Conservation (phyloP, 2,888 invertebrate genomes). For the Crepidodera aurea region DNA sequence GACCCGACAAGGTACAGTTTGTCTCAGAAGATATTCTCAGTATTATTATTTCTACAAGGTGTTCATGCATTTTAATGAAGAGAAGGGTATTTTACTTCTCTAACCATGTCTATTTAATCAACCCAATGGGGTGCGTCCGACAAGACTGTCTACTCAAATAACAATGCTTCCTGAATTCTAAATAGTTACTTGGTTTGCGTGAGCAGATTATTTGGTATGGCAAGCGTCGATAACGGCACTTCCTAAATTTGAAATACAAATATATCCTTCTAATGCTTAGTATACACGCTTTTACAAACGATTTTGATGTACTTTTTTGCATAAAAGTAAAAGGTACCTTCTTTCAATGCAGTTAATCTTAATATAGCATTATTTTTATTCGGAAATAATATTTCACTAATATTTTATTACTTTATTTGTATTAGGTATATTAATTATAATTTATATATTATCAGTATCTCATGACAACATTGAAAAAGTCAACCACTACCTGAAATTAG, state of each 20-base stretch:
- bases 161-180: conserved; percentile 21
- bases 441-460: no score
- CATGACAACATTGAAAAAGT: no score
- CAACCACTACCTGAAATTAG: no score
- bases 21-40: background rate
- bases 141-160: conserved; percentile 21
- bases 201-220: conserved; percentile 11
- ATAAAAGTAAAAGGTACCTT: no score
- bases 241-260: background rate
- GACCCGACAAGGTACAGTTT: no score
- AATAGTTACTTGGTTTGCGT: conserved; percentile 7
- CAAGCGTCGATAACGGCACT: conserved; percentile 10
- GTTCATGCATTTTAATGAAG: conserved; percentile 12
- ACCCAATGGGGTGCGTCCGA: conserved; percentile 15
- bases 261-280: background rate
- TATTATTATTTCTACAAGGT: background rate
- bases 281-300: no score
- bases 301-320: no score
- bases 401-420: no score
- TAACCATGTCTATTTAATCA: conserved; percentile 20
- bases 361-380: no score
- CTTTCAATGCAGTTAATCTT: no score
- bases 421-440: no score
- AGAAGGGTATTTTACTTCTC: conserved; percentile 1
- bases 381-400: no score